Evolutionary conservation across 2,797 vertebrate species (phyloP).

Genomic region (Centroberyx gerrardi): DNA sequence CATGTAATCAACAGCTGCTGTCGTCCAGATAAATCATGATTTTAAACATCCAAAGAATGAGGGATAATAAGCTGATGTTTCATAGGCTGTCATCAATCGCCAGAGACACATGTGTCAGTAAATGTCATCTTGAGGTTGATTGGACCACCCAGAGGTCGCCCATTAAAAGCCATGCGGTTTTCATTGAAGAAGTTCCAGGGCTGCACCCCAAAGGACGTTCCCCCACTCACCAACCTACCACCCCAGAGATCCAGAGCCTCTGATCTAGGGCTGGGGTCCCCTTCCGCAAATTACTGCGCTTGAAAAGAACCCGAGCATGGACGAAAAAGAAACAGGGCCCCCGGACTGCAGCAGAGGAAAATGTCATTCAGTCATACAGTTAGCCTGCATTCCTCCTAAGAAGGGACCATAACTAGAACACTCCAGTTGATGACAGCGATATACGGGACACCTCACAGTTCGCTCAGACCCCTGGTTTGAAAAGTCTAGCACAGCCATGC

Average conservation of each 20-base stretch:
- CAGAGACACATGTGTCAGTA: slow-evolving; percentile 74
- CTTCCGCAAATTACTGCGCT: slow-evolving; percentile 73
- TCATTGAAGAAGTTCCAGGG: slow-evolving; percentile 75
- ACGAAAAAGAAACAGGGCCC: slow-evolving; percentile 60
- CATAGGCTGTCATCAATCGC: slow-evolving; percentile 62
- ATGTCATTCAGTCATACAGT: slow-evolving; percentile 57
- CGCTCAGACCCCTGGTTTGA: slow-evolving; percentile 49
- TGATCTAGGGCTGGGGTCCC: slow-evolving; percentile 76
- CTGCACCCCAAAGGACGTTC: slow-evolving; percentile 63
- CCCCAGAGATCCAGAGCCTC: slow-evolving; percentile 62
- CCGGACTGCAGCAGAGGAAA: slow-evolving; percentile 43
- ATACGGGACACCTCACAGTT: slow-evolving; percentile 39
- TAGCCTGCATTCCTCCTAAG: slow-evolving; percentile 49
- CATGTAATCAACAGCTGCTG: slow-evolving; percentile 49
- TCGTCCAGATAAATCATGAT: slow-evolving; percentile 54
- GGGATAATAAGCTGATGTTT: slow-evolving; percentile 57
- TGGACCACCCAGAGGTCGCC: slow-evolving; percentile 79
- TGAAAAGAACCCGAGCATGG: slow-evolving; percentile 67
- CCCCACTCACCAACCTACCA: slow-evolving; percentile 50
- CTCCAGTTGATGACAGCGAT: slow-evolving; percentile 53
- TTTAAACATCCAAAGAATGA: slow-evolving; percentile 41
- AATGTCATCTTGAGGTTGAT: slow-evolving; percentile 76
- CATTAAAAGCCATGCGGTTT: slow-evolving; percentile 78
- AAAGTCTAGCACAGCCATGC: slow-evolving; percentile 51
- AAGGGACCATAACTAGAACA: slow-evolving; percentile 45